A percentile compares a stretch with the other conserved stretches of the same genome.
Conservation (phyloP, 2,888 invertebrate species). For the Leistus spinibarbis region DNA sequence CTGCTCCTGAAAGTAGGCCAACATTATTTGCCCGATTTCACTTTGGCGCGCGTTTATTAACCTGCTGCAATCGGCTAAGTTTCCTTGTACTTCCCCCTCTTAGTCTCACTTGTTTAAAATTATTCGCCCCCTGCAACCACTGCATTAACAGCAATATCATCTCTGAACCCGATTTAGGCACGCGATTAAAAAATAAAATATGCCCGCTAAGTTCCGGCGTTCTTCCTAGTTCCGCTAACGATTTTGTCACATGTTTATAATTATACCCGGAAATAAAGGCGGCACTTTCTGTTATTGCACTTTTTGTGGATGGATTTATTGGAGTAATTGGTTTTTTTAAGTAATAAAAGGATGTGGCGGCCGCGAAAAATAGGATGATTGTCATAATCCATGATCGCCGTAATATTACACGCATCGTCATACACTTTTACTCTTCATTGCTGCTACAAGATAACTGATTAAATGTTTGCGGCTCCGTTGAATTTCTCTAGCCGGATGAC, state of each 20-base stretch:
- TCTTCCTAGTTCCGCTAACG: constrained; percentile 59
- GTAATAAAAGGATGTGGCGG: constrained; percentile 16
- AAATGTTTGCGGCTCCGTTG: constrained; percentile 1
- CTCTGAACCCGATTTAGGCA: constrained; percentile 67
- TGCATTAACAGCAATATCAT: constrained; percentile 64
- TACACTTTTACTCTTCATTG: constrained; percentile 36
- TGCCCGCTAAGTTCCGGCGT: constrained; percentile 60
- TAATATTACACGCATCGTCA: constrained; percentile 25
- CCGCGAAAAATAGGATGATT: constrained; percentile 9
- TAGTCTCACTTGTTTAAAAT: constrained; percentile 64
- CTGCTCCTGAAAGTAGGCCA: constrained; percentile 55
- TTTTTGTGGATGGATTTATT: constrained; percentile 13
- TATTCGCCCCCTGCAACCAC: constrained; percentile 64
- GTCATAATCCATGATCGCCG: constrained; percentile 27
- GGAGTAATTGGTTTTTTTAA: constrained; percentile 4
- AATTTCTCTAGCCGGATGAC: constrained; percentile 23
- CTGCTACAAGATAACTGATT: constrained; percentile 6
- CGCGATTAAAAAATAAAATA: constrained; percentile 64
- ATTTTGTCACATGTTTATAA: constrained; percentile 56
- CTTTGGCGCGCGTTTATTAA: constrained; percentile 43
- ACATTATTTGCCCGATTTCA: constrained; percentile 23
- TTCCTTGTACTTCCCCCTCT: constrained; percentile 50
- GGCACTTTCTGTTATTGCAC: constrained; percentile 27
- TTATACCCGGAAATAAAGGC: constrained; percentile 16
- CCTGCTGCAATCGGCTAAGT: constrained; percentile 56